These are phyloP conservation scores for Typhlichthys eigenmanni DNA, from an alignment of 2,797 vertebrate genomes.

Conservation along the genomic window DNA sequence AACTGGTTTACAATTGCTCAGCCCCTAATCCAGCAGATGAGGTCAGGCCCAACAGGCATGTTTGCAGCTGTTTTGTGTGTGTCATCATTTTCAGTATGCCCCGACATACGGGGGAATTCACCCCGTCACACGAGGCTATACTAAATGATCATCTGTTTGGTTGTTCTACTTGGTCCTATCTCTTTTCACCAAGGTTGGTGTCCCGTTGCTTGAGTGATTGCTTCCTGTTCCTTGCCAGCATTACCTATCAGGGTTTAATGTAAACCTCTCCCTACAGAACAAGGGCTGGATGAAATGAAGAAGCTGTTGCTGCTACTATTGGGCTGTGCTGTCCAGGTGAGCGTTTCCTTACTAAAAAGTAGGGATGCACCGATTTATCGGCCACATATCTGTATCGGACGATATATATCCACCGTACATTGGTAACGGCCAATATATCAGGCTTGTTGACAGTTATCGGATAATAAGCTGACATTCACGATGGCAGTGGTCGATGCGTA, in stretches of 20 bases:
- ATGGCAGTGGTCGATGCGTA: too few relatives aligned
- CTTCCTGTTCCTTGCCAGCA: too few relatives aligned
- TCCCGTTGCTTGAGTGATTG: too few relatives aligned
- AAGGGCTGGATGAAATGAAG: slow-evolving; percentile 91
- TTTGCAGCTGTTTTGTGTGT: slow-evolving; percentile 63
- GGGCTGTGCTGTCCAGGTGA: slow-evolving; percentile 96
- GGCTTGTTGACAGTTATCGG: too few relatives aligned
- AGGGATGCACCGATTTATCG: too few relatives aligned
- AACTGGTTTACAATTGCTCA: slow-evolving; percentile 60
- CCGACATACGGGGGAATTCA: slow-evolving; percentile 47
- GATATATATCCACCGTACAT: too few relatives aligned
- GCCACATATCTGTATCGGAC: too few relatives aligned
- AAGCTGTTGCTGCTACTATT: slow-evolving; percentile 91
- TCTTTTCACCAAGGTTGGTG: too few relatives aligned
- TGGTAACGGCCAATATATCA: too few relatives aligned
- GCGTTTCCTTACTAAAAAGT: not conserved
- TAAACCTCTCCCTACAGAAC: slow-evolving; percentile 77
- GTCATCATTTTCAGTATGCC: slow-evolving; percentile 54
- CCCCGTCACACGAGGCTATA: not conserved
- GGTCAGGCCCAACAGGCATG: slow-evolving; percentile 61
- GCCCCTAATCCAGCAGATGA: slow-evolving; percentile 58
- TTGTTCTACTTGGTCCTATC: slow-evolving; percentile 1
- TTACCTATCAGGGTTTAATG: too few relatives aligned
- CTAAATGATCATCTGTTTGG: too few relatives aligned
- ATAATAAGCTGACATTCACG: too few relatives aligned